A percentile compares a stretch with the other conserved stretches of the same genome.
Evolutionary conservation across 2,113 vertebrate genomes (phyloP).

Genomic region (Peromyscus californicus): DNA sequence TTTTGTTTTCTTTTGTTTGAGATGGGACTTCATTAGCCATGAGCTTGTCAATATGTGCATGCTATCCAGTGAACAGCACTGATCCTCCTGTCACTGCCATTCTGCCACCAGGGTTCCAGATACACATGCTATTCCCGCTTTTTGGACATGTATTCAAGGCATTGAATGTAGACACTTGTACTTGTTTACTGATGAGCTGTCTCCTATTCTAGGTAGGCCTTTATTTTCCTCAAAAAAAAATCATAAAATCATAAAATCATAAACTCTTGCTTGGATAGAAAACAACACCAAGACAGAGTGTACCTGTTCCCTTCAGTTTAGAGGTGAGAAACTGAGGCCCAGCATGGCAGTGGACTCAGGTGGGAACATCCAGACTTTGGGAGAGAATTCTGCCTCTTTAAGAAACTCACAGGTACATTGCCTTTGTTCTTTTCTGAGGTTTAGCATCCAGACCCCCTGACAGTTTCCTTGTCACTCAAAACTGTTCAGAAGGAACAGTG

Average conservation of each 20-base stretch:
- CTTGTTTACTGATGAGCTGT: neutral
- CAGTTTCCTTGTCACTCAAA: neutral
- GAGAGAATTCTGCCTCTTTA: neutral
- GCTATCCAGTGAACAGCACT: neutral
- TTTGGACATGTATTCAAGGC: too few species aligned
- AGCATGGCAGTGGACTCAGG: rapidly evolving
- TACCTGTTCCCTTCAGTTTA: neutral
- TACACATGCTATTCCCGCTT: neutral
- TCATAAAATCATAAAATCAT: neutral
- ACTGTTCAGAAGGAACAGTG: neutral
- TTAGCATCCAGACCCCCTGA: neutral
- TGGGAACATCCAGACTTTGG: neutral
- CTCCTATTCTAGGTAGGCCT: neutral
- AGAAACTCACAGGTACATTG: neutral
- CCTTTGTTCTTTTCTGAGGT: neutral
- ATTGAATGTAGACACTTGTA: neutral
- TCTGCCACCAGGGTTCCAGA: neutral
- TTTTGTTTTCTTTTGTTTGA: neutral
- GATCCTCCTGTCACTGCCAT: neutral
- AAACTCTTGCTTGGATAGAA: neutral
- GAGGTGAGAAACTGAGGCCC: neutral
- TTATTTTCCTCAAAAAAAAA: neutral
- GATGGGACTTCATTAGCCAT: neutral
- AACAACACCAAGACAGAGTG: neutral
- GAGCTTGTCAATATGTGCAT: neutral